Evolutionary conservation across 2,888 invertebrate species (phyloP).

Genomic region (Microctonus aethiopoides): DNA sequence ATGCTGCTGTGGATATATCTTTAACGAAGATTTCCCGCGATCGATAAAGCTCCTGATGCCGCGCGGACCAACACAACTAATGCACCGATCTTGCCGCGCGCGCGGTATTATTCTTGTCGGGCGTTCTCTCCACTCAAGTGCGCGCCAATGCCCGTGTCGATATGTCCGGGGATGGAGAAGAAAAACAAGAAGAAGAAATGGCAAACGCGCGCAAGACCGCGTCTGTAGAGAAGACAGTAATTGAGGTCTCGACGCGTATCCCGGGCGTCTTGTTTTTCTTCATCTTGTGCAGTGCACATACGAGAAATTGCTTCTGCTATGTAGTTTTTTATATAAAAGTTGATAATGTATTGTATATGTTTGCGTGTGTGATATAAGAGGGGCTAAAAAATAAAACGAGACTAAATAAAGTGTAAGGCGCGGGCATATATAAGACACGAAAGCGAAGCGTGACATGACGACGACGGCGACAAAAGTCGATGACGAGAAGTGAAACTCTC

Average conservation of each 20-base stretch:
- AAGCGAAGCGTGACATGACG: slow-evolving; percentile 32
- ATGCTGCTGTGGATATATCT: not conserved
- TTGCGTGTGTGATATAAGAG: not conserved
- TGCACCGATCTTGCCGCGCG: not conserved
- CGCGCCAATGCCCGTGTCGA: not conserved
- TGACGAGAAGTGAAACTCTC: slow-evolving; percentile 20
- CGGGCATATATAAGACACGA: slow-evolving; percentile 26
- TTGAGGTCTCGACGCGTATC: slow-evolving; percentile 32
- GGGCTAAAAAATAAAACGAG: not conserved
- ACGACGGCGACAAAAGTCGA: slow-evolving; percentile 26
- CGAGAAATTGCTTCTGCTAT: not conserved
- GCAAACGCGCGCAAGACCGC: slow-evolving; percentile 2
- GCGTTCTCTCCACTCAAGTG: not conserved
- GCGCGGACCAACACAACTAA: not conserved
- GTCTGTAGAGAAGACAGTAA: slow-evolving; percentile 24
- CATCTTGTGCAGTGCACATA: too few species aligned
- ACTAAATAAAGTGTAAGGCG: not conserved
- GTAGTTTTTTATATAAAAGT: not conserved
- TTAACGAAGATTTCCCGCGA: slow-evolving; percentile 26
- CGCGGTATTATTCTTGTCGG: not conserved
- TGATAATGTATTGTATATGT: not conserved
- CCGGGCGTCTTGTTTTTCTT: slow-evolving; percentile 18
- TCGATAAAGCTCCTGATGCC: slow-evolving; percentile 25
- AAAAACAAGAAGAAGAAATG: slow-evolving; percentile 14
- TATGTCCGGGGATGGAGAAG: not conserved